phyloP scores from a whole-genome alignment of 2,888 invertebrate genomes.

The Pardosa pseudoannulata region DNA sequence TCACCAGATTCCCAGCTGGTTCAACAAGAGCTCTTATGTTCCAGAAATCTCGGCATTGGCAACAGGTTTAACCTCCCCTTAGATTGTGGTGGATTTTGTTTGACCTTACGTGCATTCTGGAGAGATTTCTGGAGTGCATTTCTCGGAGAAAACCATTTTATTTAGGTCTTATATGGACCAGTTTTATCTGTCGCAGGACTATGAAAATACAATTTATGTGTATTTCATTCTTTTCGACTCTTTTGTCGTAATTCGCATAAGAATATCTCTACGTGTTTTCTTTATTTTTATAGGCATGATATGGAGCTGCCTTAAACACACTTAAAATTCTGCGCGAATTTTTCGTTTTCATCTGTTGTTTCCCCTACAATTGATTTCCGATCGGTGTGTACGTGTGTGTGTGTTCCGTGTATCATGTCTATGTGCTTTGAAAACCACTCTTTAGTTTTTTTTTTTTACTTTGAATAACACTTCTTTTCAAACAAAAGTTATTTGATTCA shows the following conservation, averaged over 20 bases:
- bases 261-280: no score
- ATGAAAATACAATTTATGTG: background rate
- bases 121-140: no score
- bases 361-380: background rate
- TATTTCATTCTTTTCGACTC: background rate
- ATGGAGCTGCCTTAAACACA: conserved; percentile 69
- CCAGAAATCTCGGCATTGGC: no score
- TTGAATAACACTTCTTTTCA: no score
- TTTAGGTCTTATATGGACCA: background rate
- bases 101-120: no score
- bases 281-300: conserved; percentile 63
- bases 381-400: conserved; percentile 46
- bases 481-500: no score
- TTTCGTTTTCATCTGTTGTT: background rate
- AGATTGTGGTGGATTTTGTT: no score
- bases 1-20: no score
- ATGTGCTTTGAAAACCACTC: conserved; percentile 42
- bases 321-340: background rate
- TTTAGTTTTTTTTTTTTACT: conserved; percentile 19
- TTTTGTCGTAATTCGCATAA: no score
- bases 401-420: conserved; percentile 30
- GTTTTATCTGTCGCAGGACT: background rate
- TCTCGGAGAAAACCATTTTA: no score
- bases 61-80: no score
- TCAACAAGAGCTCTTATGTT: no score